Conservation (phyloP, 37 sponge, comb jelly and placozoan genomes). For the Diacarnus erythraeanus region DNA sequence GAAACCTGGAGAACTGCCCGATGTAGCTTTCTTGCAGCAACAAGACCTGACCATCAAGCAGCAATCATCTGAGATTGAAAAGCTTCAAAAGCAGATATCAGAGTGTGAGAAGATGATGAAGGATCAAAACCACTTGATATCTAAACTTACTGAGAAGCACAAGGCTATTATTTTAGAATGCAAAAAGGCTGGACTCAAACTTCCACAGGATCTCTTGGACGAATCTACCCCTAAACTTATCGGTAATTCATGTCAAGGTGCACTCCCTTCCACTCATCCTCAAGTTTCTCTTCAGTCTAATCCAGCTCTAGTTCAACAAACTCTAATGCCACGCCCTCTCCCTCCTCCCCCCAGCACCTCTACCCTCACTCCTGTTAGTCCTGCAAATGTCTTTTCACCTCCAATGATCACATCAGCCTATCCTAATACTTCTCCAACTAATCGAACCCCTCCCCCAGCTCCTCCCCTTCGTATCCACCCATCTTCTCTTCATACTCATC, state of each 20-base stretch:
- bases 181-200: slow-evolving; percentile 33
- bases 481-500: not conserved
- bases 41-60: slow-evolving; percentile 42
- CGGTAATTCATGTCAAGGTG: not conserved
- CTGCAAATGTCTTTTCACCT: not conserved
- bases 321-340: not conserved
- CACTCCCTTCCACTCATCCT: not conserved
- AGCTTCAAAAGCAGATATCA: slow-evolving; percentile 11
- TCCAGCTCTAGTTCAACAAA: not conserved
- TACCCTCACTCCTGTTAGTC: slow-evolving; percentile 1
- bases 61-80: slow-evolving; percentile 33
- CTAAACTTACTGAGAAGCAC: slow-evolving; percentile 37
- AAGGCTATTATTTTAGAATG: slow-evolving; percentile 32
- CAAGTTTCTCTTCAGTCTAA: not conserved
- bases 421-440: not conserved
- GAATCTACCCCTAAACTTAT: not conserved
- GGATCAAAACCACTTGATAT: slow-evolving; percentile 44
- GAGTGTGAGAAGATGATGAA: slow-evolving; percentile 54
- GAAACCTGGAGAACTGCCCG: not conserved
- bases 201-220: slow-evolving; percentile 1
- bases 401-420: not conserved
- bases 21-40: slow-evolving; percentile 3
- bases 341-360: slow-evolving; percentile 7
- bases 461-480: not conserved
- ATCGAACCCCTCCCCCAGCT: not conserved